Conservation (phyloP, 2,888 invertebrate genomes). For the Lasius fuliginosus region DNA sequence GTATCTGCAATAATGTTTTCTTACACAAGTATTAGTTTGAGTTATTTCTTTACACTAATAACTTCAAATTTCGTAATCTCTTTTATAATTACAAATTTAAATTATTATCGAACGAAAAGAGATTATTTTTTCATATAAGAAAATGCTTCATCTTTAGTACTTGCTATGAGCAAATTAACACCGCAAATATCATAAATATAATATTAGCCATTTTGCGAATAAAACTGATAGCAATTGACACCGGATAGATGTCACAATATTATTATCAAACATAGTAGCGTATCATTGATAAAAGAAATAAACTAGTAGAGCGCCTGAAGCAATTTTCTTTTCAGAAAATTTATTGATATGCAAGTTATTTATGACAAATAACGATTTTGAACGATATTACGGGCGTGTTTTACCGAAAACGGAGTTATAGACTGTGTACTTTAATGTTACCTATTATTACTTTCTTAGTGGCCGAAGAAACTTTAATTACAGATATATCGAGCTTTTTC, state of each 20-base stretch:
- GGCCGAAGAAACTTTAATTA: constrained; percentile 35
- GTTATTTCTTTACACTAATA: neutral
- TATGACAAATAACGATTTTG: too few species aligned
- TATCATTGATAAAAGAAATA: too few species aligned
- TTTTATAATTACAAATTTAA: neutral
- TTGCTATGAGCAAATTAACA: neutral
- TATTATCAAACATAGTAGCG: too few species aligned
- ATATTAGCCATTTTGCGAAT: neutral
- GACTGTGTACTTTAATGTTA: neutral
- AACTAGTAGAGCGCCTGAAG: too few species aligned
- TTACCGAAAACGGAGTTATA: neutral
- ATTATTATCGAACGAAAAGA: neutral
- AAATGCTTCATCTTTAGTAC: neutral
- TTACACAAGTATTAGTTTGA: neutral
- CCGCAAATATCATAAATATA: neutral
- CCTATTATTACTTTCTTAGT: neutral
- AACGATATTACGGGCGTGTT: neutral
- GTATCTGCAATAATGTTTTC: constrained; percentile 10
- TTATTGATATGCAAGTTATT: too few species aligned
- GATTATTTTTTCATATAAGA: neutral
- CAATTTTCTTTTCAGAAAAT: too few species aligned
- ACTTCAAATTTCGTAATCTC: neutral
- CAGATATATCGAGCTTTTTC: constrained; percentile 19
- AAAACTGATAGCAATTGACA: neutral
- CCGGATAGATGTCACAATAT: too few species aligned